Base-by-base conservation (phyloP, 2,888 invertebrate species). In the Choreutis nemorana region DNA sequence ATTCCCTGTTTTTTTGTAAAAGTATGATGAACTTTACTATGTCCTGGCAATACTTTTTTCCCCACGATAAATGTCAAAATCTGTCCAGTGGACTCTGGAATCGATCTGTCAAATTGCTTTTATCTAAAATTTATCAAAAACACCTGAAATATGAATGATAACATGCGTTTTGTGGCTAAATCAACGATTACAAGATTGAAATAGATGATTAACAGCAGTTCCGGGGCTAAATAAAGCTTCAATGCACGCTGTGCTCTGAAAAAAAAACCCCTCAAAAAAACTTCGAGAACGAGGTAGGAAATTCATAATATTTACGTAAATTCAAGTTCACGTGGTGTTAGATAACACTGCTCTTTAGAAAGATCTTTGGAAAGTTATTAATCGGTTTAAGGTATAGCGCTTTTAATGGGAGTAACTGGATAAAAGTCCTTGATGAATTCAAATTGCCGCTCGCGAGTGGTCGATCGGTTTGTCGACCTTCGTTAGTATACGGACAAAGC, bases 111-210 rank as follows among this genome's bases (percentile, higher is more conserved):
- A 37, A 21, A n/a, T n/a, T n/a, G n/a, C 28, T 24, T 37, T 55
- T 60, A 62, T 60, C 60, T 50, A 58, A 59, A 52, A 61, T 65
- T 61, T 56, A 64, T 59, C 58, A 56, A 64, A 64, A 63, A 56
- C 52, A 54, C 50, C 47, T 48, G 54, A 59, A 64, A 56, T 62
- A 65, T 68, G 68, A 66, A 63, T 67, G 64, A 57, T 70, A 70
- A 56, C 58, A 61, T 57, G 59, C 54, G 55, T 51, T 50, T 54
- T 37, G 44, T 45, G 42, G 42, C 30, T 43, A 30, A 47, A 49
- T 47, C 41, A 36, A 41, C 40, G 36, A 42, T 33, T 33, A 36
- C 35, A 35, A 40, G 37, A 36, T 42, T 45, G 36, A 55, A 55
- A 59, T 61, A 65, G 49, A 34, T n/a, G 39, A 35, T 41, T 36